Conservation (phyloP, 2,113 vertebrate genomes). For the Brachyistius frenatus region DNA sequence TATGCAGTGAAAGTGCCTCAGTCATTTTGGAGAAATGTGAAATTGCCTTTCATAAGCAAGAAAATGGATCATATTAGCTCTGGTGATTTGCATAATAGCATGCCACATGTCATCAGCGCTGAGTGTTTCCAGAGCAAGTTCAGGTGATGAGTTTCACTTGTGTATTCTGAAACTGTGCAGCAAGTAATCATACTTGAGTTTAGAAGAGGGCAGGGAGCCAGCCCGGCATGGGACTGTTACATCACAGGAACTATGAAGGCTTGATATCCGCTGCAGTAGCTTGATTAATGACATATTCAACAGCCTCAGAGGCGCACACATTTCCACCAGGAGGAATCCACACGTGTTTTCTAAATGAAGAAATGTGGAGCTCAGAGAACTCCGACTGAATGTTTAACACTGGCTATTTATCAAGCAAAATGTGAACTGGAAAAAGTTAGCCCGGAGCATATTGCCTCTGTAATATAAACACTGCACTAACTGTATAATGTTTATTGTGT, state of each 20-base stretch:
- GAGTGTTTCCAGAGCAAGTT: conserved; percentile 21
- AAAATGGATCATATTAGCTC: conserved; percentile 40
- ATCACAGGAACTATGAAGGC: neutral
- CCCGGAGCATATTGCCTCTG: conserved; percentile 46
- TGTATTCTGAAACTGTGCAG: neutral
- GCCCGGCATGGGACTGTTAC: neutral
- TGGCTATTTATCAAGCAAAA: conserved; percentile 61
- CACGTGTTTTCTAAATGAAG: too few species aligned
- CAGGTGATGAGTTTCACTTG: neutral
- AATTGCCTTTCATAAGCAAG: conserved; percentile 25
- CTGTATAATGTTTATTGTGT: conserved; percentile 74
- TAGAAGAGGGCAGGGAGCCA: neutral
- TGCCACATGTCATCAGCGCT: conserved; percentile 32
- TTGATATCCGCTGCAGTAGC: neutral
- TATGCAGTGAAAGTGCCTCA: conserved; percentile 45
- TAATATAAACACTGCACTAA: conserved; percentile 56
- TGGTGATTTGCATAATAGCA: conserved; percentile 40
- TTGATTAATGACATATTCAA: neutral
- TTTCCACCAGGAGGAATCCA: neutral
- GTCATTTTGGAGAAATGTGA: conserved; percentile 15
- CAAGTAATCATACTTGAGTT: conserved; percentile 3
- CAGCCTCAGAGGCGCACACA: conserved; percentile 6
- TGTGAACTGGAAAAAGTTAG: conserved; percentile 36
- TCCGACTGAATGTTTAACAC: conserved; percentile 58
- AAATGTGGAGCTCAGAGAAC: conserved; percentile 10